phyloP scores from a whole-genome alignment of 2,888 invertebrate species.

The Acronicta psi region DNA sequence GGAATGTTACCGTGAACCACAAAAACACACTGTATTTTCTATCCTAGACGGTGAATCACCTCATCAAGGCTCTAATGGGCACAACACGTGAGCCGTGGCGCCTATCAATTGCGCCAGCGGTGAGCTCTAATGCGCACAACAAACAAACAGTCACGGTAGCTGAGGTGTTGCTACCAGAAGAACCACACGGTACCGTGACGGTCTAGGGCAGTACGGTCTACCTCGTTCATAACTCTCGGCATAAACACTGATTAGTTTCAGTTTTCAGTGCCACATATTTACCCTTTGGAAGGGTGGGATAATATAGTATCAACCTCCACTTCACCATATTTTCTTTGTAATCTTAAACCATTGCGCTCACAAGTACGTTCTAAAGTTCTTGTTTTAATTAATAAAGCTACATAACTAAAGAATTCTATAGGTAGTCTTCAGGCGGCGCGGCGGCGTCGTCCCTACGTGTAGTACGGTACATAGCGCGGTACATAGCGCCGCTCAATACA shows the following conservation, averaged over 20 bases:
- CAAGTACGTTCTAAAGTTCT: slow-evolving; percentile 1
- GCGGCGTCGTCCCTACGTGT: slow-evolving; percentile 7
- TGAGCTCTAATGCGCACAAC: slow-evolving; percentile 52
- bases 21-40: not conserved
- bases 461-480: slow-evolving; percentile 38
- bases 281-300: no score
- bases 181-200: not conserved
- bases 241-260: not conserved
- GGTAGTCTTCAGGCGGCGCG: slow-evolving; percentile 18
- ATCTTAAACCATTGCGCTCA: not conserved
- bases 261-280: no score
- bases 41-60: slow-evolving; percentile 27
- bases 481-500: slow-evolving; percentile 75
- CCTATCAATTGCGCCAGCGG: slow-evolving; percentile 45
- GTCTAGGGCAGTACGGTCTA: not conserved
- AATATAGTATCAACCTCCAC: no score
- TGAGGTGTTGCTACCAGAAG: slow-evolving; percentile 25
- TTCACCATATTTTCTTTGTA: not conserved
- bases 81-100: slow-evolving; percentile 41
- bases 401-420: slow-evolving; percentile 21
- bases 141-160: slow-evolving; percentile 71
- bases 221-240: slow-evolving; percentile 1
- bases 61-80: slow-evolving; percentile 34
- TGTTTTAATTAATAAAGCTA: slow-evolving; percentile 17
- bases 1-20: no score